Evolutionary conservation across 1,140 invertebrate species (phyloP).

Genomic region (Pseudomyrmex sp.): DNA sequence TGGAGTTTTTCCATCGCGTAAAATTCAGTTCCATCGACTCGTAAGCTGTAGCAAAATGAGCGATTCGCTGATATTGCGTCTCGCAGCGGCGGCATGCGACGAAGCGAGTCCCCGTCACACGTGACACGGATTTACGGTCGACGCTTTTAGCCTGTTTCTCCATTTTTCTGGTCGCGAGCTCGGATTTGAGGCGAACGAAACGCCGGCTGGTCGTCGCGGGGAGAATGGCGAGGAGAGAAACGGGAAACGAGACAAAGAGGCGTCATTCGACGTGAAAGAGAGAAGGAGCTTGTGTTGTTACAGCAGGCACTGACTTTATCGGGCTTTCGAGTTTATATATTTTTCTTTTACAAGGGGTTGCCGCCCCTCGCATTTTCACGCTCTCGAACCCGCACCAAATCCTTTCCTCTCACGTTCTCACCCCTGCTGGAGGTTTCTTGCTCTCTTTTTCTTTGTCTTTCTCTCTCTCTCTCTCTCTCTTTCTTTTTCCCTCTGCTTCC

Average conservation of each 20-base stretch:
- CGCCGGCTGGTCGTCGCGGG: background rate
- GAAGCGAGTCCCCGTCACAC: conserved; percentile 32
- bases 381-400: conserved; percentile 60
- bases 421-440: background rate
- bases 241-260: conserved; percentile 62
- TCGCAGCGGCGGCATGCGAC: background rate
- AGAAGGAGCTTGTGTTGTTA: conserved; percentile 71
- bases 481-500: conserved; percentile 22
- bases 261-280: conserved; percentile 45
- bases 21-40: conserved; percentile 25
- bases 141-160: conserved; percentile 31
- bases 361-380: conserved; percentile 72
- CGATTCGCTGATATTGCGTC: conserved; percentile 32
- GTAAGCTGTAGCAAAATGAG: conserved; percentile 27
- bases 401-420: background rate
- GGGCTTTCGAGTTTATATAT: conserved; percentile 73
- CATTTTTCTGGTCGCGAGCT: conserved; percentile 29
- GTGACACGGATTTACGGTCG: conserved; percentile 45
- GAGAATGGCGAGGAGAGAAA: background rate
- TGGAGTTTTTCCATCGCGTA: background rate
- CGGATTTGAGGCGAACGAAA: conserved; percentile 13
- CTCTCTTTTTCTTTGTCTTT: background rate
- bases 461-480: too few relatives aligned
- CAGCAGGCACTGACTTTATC: conserved; percentile 73
- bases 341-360: conserved; percentile 73